Evolutionary conservation across 2,888 invertebrate species (phyloP), one percentile per base, ranked within the genome.

Genomic region (Xestia c-nigrum): DNA sequence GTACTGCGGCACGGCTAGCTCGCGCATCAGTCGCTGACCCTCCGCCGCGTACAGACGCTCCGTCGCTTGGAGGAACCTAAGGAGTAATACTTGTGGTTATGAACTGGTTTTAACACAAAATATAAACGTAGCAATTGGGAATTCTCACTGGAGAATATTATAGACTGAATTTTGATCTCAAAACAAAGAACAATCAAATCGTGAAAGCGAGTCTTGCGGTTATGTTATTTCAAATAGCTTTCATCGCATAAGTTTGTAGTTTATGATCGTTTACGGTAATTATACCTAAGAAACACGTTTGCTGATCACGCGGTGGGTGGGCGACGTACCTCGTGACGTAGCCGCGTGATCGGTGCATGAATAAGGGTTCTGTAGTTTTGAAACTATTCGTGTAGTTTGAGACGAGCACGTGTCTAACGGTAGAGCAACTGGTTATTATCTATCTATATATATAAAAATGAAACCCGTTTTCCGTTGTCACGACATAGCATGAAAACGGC

Each of bases 31-130:
- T 50, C 98, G 97, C 94, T 99, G 99, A 9, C 99, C 99, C 94
- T 99, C 99, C 2, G 98, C 98, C 74, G 98, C 98, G 95, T 99
- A 99, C 78, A 99, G 95, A 80, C 98, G 97, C 94, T 99, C 99
- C 21, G 99, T 99, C 0, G 99, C 99, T 91, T 98, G 97, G 69
- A 99, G 97, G 96, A 99, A 99, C 94, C 98, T 98, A 87, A 0
- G 2, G 68, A 24, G 0, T 10, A 46, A 46, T 55, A 0, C 9
- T 14, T 19, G 21, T 31, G 9, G 3, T 70, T n/a, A 21, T 3
- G 19, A 43, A n/a, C n/a, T 19, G 55, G n/a, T n/a, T 9, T 7
- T 24, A n/a, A n/a, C 4, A 43, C 12, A 14, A n/a, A 57, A 57
- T n/a, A 3, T 55, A n/a, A 14, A 3, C 57, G 16, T 59, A 57